Conservation (phyloP, 2,797 vertebrate genomes). For the Sebastes iracundus region DNA sequence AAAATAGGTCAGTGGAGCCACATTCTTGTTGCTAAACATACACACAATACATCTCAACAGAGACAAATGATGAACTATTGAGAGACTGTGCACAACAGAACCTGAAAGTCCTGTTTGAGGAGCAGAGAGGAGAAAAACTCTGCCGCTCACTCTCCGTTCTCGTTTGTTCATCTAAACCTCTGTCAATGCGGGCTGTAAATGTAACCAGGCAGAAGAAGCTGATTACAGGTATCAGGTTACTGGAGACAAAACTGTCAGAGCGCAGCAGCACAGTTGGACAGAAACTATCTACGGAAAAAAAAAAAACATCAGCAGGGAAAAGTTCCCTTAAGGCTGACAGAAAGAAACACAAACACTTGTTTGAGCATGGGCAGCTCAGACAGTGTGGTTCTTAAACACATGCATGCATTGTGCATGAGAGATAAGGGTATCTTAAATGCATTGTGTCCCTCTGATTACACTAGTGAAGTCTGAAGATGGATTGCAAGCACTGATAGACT, state of each 20-base stretch:
- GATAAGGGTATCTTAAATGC: constrained; percentile 25
- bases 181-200: constrained; percentile 13
- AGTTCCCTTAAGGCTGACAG: background rate
- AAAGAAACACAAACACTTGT: background rate
- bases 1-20: constrained; percentile 26
- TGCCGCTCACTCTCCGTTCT: constrained; percentile 7
- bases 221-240: constrained; percentile 71
- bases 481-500: background rate
- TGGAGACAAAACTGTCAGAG: constrained; percentile 24
- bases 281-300: background rate
- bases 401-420: background rate
- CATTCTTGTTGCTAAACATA: constrained; percentile 1
- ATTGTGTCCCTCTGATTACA: constrained; percentile 1
- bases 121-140: constrained; percentile 26
- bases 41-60: background rate
- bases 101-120: constrained; percentile 78
- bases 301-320: background rate
- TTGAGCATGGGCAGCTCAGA: constrained; percentile 1
- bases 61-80: constrained; percentile 17
- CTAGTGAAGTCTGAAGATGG: background rate
- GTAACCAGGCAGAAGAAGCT: constrained; percentile 20
- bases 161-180: background rate
- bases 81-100: constrained; percentile 42
- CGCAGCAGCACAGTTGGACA: background rate
- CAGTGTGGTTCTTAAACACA: background rate